These are phyloP conservation scores for Ichneumoninae sp. DNA, from an alignment of 2,888 invertebrate species.

Conservation along the genomic window DNA sequence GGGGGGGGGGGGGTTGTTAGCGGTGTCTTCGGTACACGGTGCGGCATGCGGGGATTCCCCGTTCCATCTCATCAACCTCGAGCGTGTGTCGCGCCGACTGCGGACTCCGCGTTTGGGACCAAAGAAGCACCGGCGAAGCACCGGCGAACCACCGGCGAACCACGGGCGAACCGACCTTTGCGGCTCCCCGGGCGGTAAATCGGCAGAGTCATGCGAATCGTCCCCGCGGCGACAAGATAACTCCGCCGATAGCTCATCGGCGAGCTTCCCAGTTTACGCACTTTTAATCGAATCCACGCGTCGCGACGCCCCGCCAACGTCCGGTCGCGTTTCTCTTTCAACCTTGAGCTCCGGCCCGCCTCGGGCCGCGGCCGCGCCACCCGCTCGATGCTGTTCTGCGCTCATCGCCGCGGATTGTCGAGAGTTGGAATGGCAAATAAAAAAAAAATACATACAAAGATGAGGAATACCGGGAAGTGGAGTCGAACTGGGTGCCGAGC, in stretches of 20 bases:
- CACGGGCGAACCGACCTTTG: too few species aligned
- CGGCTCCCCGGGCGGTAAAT: too few species aligned
- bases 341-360: constrained; percentile 49
- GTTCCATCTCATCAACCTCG: constrained; percentile 2
- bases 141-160: too few species aligned
- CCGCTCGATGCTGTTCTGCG: neutral
- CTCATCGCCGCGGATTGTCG: constrained; percentile 36
- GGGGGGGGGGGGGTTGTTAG: constrained; percentile 36
- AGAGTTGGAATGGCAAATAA: constrained; percentile 36
- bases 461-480: constrained; percentile 55
- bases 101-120: constrained; percentile 21
- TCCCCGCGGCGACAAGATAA: constrained; percentile 39
- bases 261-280: constrained; percentile 16
- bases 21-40: constrained; percentile 40
- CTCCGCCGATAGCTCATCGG: constrained; percentile 38
- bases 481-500: constrained; percentile 33
- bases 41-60: constrained; percentile 60
- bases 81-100: constrained; percentile 8
- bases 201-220: neutral
- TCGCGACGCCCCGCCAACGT: constrained; percentile 14
- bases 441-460: constrained; percentile 3
- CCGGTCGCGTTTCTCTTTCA: constrained; percentile 59
- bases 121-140: neutral
- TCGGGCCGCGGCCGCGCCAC: neutral
- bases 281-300: constrained; percentile 14